These are phyloP conservation scores for Sycophila texana DNA, from an alignment of 2,888 invertebrate species.

Conservation along the genomic window DNA sequence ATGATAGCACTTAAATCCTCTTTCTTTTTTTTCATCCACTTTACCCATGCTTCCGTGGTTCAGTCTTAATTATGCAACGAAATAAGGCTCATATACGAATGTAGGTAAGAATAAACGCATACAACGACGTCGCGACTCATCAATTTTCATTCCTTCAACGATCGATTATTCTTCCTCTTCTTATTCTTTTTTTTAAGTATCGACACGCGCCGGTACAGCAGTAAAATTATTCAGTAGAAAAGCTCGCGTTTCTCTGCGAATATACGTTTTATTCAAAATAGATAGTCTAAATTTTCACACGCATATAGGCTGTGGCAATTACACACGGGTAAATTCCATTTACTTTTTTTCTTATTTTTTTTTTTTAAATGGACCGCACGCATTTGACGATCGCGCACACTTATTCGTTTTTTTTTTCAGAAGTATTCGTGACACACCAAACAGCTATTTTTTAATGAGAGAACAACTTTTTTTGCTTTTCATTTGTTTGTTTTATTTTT, in stretches of 20 bases:
- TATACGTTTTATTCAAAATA: conserved; percentile 55
- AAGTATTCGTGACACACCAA: conserved; percentile 29
- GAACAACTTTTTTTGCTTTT: conserved; percentile 1
- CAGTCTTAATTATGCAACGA: conserved; percentile 53
- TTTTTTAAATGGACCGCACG: background rate
- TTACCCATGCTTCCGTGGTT: conserved; percentile 34
- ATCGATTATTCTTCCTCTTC: conserved; percentile 3
- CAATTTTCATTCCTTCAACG: background rate
- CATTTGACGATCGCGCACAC: background rate
- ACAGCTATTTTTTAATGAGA: conserved; percentile 18
- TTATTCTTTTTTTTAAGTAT: background rate
- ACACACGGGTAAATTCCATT: conserved; percentile 18
- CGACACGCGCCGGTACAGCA: conserved; percentile 13
- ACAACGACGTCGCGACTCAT: conserved; percentile 15
- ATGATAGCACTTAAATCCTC: conserved; percentile 1
- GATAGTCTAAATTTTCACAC: conserved; percentile 44
- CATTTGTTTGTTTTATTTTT: conserved; percentile 1
- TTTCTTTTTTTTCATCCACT: background rate
- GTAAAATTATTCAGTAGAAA: conserved; percentile 57
- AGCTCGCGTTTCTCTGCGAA: conserved; percentile 53
- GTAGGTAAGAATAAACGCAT: conserved; percentile 43
- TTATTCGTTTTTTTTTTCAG: conserved; percentile 28
- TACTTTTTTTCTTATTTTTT: conserved; percentile 3
- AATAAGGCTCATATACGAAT: conserved; percentile 50
- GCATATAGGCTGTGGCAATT: conserved; percentile 28